phyloP scores from a whole-genome alignment of 2,797 vertebrate species.

The Pteronotus mesoamericanus region DNA sequence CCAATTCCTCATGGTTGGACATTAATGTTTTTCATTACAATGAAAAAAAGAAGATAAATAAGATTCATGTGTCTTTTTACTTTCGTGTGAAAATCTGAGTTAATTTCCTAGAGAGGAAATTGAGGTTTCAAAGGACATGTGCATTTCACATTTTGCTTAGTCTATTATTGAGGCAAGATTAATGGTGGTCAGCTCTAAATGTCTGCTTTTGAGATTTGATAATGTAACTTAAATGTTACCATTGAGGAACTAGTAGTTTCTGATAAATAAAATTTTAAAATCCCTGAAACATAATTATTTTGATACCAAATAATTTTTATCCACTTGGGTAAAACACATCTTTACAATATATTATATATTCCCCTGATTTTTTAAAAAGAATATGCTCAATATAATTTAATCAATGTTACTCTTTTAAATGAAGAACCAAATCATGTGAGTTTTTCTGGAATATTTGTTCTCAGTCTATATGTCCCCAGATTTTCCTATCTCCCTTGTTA shows the following conservation, averaged over 20 bases:
- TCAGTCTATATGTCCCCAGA: not conserved
- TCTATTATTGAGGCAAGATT: not conserved
- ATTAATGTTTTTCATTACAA: not conserved
- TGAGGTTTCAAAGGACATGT: not conserved
- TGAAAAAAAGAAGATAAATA: not conserved
- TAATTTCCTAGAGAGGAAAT: not conserved
- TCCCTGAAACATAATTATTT: not conserved
- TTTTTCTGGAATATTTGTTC: not conserved
- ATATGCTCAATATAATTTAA: not conserved
- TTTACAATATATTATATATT: not conserved
- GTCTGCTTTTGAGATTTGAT: not conserved
- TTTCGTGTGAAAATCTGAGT: not conserved
- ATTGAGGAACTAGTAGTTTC: not conserved
- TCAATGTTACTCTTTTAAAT: not conserved
- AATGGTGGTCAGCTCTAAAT: not conserved
- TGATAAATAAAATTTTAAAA: not conserved
- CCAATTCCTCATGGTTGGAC: not conserved
- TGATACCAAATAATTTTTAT: not conserved
- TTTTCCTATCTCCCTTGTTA: not conserved
- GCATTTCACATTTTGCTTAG: conserved; percentile 22
- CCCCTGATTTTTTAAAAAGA: not conserved
- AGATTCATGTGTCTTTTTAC: not conserved
- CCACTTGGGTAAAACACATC: not conserved
- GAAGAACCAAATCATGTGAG: not conserved
- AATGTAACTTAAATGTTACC: not conserved